phyloP scores from a whole-genome alignment of 2,888 invertebrate species.

The Mellilla xanthometata region DNA sequence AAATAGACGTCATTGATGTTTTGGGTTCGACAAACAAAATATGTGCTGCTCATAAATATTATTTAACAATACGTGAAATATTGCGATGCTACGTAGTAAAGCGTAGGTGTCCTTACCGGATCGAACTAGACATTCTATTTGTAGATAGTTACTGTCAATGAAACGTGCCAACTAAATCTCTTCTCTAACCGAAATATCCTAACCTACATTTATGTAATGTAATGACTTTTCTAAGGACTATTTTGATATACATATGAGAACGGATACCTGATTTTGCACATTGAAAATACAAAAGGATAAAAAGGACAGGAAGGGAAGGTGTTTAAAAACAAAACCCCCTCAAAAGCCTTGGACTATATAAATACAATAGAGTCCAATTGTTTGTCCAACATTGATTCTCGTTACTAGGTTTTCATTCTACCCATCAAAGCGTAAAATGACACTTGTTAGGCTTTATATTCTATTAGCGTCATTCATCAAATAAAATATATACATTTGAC shows the following conservation, averaged over 20 bases:
- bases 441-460: conserved; percentile 7
- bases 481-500: conserved; percentile 4
- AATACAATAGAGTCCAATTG: conserved; percentile 25
- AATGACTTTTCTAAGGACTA: conserved; percentile 11
- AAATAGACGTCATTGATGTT: conserved; percentile 13
- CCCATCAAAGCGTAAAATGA: conserved; percentile 26
- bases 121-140: conserved; percentile 62
- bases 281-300: conserved; percentile 17
- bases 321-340: conserved; percentile 26
- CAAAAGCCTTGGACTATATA: conserved; percentile 25
- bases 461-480: conserved; percentile 8
- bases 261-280: not conserved
- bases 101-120: conserved; percentile 41
- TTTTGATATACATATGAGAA: conserved; percentile 17
- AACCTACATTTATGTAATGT: conserved; percentile 37
- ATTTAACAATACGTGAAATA: conserved; percentile 5
- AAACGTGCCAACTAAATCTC: conserved; percentile 64
- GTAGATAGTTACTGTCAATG: conserved; percentile 57
- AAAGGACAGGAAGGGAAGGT: conserved; percentile 23
- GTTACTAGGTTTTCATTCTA: conserved; percentile 24
- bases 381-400: conserved; percentile 14
- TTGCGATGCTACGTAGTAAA: conserved; percentile 10
- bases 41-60: conserved; percentile 1
- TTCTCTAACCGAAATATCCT: conserved; percentile 59
- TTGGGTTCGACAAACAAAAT: not conserved